Base-by-base conservation (phyloP, 1,140 invertebrate genomes). In the Aphelenchoides avenae region DNA sequence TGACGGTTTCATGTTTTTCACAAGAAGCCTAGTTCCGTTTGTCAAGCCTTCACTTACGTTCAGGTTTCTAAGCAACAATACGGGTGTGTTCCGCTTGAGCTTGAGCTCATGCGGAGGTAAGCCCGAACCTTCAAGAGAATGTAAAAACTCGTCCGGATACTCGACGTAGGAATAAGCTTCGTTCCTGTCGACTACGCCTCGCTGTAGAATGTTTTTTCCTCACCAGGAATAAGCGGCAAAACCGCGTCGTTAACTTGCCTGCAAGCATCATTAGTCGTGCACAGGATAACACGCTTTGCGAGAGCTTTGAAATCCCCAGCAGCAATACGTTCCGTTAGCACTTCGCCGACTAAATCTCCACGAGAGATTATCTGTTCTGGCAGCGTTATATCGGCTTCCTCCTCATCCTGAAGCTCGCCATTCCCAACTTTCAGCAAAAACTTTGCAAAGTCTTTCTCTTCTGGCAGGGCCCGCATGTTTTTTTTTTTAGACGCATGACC, bases 11-110 rank as follows among this genome's bases (percentile, higher is more conserved):
- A 62, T 57, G 4, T 57, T 27, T 40, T 36, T 27, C 9, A 61
- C 27, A 22, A 22, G 47, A 13, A 61, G 30, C 54, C 58, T 31
- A 26, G 58, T 64, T 13, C 58, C 58, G 52, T 64, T 61, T 31
- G 59, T 64, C 9, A 61, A 30, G 11, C 58, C 58, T 55, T 18
- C 26, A 15, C 26, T 18, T 29, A 61, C 37, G 29, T 64, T 63
- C 15, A 61, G 34, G 57, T 61, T 61, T 64, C 58, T 64, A 2
- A 61, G 15, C n/a, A 61, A 24, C 50, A 61, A 64, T 34, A 61
- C 15, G 20, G 40, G 51, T 57, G 60, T 34, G 18, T 64, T 57
- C 30, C 20, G 5, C 43, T 64, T 61, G 3, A 61, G 15, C n/a
- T 1, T 47, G 4, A 61, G 13, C 9, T 20, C 26, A 55, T 63